These are phyloP conservation scores for Prinia subflava DNA, from an alignment of 2,113 vertebrate genomes.

Conservation along the genomic window DNA sequence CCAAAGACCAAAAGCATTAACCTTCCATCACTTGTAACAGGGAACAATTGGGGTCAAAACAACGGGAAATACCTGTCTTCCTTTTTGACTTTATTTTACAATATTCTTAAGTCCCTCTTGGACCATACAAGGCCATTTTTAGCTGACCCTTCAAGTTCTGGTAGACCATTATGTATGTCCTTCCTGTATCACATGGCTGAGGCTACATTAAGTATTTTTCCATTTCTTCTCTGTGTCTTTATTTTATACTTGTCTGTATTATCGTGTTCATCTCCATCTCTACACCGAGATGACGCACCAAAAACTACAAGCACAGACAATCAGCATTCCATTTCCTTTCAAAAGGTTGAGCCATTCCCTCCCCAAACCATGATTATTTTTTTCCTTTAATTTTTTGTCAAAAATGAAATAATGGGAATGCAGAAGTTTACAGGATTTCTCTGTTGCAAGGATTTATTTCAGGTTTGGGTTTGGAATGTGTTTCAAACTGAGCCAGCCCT, in stretches of 20 bases:
- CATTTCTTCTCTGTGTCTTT: neutral
- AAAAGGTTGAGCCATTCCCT: neutral
- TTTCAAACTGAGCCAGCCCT: constrained; percentile 53
- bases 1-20: neutral
- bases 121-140: neutral
- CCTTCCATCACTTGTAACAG: neutral
- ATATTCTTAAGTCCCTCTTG: neutral
- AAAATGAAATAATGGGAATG: neutral
- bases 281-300: neutral
- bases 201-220: neutral
- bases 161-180: neutral
- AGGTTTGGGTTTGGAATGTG: constrained; percentile 46
- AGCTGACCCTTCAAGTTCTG: neutral
- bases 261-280: neutral
- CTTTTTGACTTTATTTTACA: neutral
- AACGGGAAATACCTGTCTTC: neutral
- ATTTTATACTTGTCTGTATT: neutral
- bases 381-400: neutral
- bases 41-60: neutral
- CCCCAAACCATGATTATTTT: neutral
- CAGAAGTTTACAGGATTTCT: constrained; percentile 11
- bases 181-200: neutral
- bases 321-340: neutral
- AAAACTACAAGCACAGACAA: neutral
- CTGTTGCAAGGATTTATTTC: constrained; percentile 53